A percentile compares a stretch with the other conserved stretches of the same genome.
Evolutionary conservation across 2,113 vertebrate species (phyloP).

Genomic region (Opisthocomus hoazin): DNA sequence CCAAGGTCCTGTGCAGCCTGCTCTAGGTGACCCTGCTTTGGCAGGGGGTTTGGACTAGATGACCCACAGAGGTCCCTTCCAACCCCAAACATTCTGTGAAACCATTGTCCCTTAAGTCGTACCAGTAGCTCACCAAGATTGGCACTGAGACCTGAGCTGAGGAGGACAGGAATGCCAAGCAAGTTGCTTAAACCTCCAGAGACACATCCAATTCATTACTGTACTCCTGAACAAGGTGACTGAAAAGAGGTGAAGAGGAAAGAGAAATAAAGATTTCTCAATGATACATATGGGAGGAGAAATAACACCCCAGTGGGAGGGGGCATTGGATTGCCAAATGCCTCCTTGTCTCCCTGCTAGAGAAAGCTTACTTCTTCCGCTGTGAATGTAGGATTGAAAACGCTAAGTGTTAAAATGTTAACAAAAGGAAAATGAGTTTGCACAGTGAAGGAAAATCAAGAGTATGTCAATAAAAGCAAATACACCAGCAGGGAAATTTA

Average conservation of each 20-base stretch:
- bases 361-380: not conserved
- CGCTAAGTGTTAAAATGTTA: not conserved
- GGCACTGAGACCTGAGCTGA: not conserved
- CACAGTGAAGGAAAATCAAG: not conserved
- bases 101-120: not conserved
- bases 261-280: not conserved
- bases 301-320: not conserved
- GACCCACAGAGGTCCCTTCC: no score
- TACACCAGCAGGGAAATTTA: not conserved
- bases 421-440: not conserved
- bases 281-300: not conserved
- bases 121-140: not conserved
- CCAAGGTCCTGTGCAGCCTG: no score
- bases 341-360: not conserved
- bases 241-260: not conserved
- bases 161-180: not conserved
- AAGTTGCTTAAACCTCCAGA: not conserved
- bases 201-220: not conserved
- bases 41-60: no score
- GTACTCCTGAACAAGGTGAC: not conserved
- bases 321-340: not conserved
- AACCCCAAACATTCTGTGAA: no score
- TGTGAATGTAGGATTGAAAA: not conserved
- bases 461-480: not conserved
- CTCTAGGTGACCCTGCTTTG: no score